Evolutionary conservation across 37 sponge, comb jelly and placozoan genomes (phyloP), one percentile per base, ranked within the genome.

Genomic region (Beroe forskalii): DNA sequence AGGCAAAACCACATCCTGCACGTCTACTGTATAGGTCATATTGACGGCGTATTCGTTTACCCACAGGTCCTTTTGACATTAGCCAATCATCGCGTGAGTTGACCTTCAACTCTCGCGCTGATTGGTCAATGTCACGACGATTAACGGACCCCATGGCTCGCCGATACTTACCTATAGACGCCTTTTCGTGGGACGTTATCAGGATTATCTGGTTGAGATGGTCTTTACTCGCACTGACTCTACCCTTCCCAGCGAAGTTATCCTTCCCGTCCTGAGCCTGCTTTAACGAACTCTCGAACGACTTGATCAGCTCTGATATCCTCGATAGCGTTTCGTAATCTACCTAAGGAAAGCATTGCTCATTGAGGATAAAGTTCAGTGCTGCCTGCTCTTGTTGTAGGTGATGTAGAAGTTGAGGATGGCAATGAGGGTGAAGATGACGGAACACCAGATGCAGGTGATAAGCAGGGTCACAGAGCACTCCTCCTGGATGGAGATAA

Each of bases 351-450:
- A n/a, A n/a, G n/a, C n/a, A n/a, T n/a, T n/a, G n/a, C n/a, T n/a
- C n/a, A n/a, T n/a, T n/a, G n/a, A n/a, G n/a, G n/a, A n/a, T n/a
- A n/a, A n/a, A n/a, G n/a, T 80, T 48, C 86, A 80, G 27, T 80
- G 86, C 25, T 25, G 17, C 0, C 30, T 25, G 1, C 40, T 35
- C 48, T 80, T 80, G 48, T 80, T 80, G 55, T 80, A 80, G 24
- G 35, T 2, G 3, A 80, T 80, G 86, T 80, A 80, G 55, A 80
- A 43, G 55, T 80, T 12, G 37, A 80, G 55, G 30, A 80, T 37
- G 4, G 86, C 86, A 6, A 43, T 25, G 35, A 35, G 40, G 3
- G 55, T 43, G 35, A 80, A 80, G 17, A 80, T 37, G 1, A 4
- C 86, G 42, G 38, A 33, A 43, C 86, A 80, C 48, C 43, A 43